These are phyloP conservation scores for Aleiodes sp. DNA, from an alignment of 1,140 invertebrate genomes.

Conservation along the genomic window DNA sequence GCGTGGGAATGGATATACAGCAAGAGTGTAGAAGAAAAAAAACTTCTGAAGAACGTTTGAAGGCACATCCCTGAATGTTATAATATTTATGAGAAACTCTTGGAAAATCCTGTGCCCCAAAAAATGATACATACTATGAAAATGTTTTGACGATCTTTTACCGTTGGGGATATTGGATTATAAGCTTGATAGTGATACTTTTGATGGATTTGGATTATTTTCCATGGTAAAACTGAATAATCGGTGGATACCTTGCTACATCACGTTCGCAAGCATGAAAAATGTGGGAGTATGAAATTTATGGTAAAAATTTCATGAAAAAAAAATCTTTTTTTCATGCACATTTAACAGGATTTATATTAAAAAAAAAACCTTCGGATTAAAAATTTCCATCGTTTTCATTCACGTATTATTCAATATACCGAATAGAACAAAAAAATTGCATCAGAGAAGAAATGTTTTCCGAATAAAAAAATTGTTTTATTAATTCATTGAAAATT, in stretches of 20 bases:
- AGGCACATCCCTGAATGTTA: not conserved
- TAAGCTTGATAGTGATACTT: not conserved
- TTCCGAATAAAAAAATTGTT: too few species aligned
- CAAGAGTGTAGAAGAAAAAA: too few species aligned
- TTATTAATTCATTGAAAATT: too few species aligned
- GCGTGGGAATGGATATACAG: not conserved
- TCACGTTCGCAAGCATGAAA: not conserved
- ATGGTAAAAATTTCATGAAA: not conserved
- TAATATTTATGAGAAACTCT: not conserved
- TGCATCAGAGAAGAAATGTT: too few species aligned
- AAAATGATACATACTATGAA: not conserved
- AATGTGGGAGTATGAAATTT: not conserved
- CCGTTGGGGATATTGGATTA: not conserved
- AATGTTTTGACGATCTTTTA: conserved; percentile 12
- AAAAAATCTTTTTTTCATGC: not conserved
- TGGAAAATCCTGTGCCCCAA: not conserved
- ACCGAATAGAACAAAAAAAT: not conserved
- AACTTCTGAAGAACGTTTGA: not conserved
- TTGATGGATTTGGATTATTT: conserved; percentile 12
- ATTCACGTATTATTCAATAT: not conserved
- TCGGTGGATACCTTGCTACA: not conserved
- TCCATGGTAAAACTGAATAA: not conserved
- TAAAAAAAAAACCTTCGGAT: not conserved
- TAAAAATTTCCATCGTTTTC: not conserved
- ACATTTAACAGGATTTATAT: not conserved